phyloP scores from a whole-genome alignment of 2,888 invertebrate species.

The Agrilus cyanescens region DNA sequence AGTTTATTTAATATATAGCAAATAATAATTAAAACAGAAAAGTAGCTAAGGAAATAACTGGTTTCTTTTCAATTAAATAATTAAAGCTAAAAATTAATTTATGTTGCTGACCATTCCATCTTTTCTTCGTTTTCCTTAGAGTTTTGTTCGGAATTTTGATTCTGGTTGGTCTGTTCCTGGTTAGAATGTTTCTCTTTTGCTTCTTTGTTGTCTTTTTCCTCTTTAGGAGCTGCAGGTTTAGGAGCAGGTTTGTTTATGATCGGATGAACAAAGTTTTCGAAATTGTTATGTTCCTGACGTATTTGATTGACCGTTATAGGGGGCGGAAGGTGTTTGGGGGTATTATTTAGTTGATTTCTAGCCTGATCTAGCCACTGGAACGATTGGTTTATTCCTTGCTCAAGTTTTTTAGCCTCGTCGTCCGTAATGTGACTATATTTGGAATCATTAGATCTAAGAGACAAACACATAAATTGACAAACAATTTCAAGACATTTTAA shows the following conservation, averaged over 20 bases:
- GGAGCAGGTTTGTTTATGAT: conserved; percentile 88
- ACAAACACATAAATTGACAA: not conserved
- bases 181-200: conserved; percentile 11
- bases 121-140: conserved; percentile 13
- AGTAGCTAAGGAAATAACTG: no score
- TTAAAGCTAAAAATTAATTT: conserved; percentile 3
- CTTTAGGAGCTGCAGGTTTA: conserved; percentile 52
- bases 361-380: conserved; percentile 75
- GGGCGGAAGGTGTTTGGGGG: conserved; percentile 60
- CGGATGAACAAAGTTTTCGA: conserved; percentile 49
- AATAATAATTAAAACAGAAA: no score
- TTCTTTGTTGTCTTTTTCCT: conserved; percentile 29
- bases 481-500: not conserved
- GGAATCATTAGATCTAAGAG: conserved; percentile 48
- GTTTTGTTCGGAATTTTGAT: conserved; percentile 14
- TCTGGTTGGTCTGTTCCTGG: conserved; percentile 9
- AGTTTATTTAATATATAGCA: no score
- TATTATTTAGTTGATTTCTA: conserved; percentile 50
- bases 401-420: conserved; percentile 68
- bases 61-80: not conserved
- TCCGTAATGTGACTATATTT: conserved; percentile 71
- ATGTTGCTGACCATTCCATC: conserved; percentile 16
- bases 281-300: conserved; percentile 63
- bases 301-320: conserved; percentile 70
- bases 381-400: conserved; percentile 56